These are phyloP conservation scores for Euphydryas editha DNA, from an alignment of 2,888 invertebrate species.

Conservation along the genomic window DNA sequence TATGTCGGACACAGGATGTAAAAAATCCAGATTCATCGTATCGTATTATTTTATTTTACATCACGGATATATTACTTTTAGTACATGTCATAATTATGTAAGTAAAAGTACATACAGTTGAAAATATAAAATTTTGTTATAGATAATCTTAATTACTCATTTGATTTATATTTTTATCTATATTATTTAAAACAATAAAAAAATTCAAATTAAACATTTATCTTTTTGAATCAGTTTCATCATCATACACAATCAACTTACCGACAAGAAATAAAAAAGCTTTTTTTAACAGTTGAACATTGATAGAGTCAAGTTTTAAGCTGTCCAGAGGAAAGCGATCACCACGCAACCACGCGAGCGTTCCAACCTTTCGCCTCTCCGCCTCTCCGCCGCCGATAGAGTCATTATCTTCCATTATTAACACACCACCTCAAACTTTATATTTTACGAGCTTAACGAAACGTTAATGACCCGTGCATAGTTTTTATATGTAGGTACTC, in stretches of 20 bases:
- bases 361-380: conserved; percentile 46
- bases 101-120: no score
- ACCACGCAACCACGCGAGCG: conserved; percentile 21
- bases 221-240: background rate
- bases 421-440: conserved; percentile 61
- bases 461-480: conserved; percentile 15
- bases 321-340: conserved; percentile 19
- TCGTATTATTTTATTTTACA: no score
- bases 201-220: background rate
- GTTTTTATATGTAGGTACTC: background rate
- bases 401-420: conserved; percentile 81
- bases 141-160: no score
- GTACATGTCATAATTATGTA: no score
- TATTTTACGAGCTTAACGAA: conserved; percentile 38
- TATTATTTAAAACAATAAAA: background rate
- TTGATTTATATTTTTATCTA: no score
- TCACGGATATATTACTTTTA: no score
- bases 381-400: conserved; percentile 79
- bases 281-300: conserved; percentile 2
- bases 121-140: no score
- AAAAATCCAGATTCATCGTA: no score
- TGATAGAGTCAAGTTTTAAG: background rate
- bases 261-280: background rate
- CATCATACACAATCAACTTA: background rate
- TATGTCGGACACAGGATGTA: no score